Base-by-base conservation (phyloP, 2,797 vertebrate genomes). In the Lepilemur ruficaudatus region DNA sequence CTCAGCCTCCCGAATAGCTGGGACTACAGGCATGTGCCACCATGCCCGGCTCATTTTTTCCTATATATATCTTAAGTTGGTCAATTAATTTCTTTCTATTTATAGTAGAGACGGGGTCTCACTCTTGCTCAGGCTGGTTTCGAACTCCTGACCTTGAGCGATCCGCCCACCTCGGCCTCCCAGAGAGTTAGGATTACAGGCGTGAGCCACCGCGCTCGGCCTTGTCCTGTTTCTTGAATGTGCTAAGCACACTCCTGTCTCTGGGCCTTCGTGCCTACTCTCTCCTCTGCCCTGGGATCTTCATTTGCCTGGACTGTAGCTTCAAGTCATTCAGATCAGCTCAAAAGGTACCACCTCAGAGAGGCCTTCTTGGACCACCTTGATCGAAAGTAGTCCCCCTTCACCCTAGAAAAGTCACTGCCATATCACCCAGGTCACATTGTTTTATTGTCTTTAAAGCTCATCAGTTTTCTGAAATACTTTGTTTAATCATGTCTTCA, bases 401-500 rank as follows among this genome's bases (percentile, higher is more conserved):
- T 17, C 0, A 0, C 67, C 75, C 32, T 73, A 35, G 7, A 61
- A 67, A 32, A 38, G 52, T 65, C 87, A 30, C 25, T n/a, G 43
- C 41, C 14, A 20, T 41, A 7, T 32, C 48, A 55, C 30, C 52
- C 48, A 4, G 17, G 48, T 22, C 35, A 48, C 35, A 13, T 3
- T 35, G 32, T 14, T 73, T 17, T 10, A 55, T 0, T 22, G 28
- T 50, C 18, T 72, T 46, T 52, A 80, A 65, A 85, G 65, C 43
- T 15, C 1, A 8, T 5, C 4, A 1, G 4, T 35, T 50, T 50
- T 72, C 75, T 35, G 55, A 32, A 92, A 35, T 12, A n/a, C 43
- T 8, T 48, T 14, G 50, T 25, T 76, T 50, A 20, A 2, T 7
- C 20, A 25, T 0, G 0, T 69, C 15, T 22, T 7, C 4, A 32